phyloP scores from a whole-genome alignment of 2,888 invertebrate genomes.

The Stegophylla sp. region DNA sequence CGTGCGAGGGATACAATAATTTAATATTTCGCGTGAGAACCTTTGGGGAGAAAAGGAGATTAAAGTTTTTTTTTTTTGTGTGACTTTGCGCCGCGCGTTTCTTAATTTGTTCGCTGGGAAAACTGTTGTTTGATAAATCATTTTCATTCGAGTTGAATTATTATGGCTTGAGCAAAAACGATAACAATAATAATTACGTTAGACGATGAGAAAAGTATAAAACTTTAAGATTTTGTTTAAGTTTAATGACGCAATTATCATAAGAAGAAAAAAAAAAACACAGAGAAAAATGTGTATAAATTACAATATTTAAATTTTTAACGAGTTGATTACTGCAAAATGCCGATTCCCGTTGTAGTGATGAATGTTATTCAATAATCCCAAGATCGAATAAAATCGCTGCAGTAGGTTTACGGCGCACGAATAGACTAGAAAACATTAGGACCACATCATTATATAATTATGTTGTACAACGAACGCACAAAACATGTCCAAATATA shows the following conservation, averaged over 20 bases:
- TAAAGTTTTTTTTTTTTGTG: constrained; percentile 15
- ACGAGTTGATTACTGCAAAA: not conserved
- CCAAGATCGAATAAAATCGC: no score
- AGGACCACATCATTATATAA: no score
- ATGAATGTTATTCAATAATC: no score
- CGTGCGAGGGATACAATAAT: not conserved
- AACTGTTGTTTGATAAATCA: constrained; percentile 11
- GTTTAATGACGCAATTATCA: not conserved
- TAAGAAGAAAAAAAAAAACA: not conserved
- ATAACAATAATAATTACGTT: not conserved
- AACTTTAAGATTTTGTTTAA: constrained; percentile 16
- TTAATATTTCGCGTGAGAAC: not conserved
- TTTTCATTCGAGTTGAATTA: constrained; percentile 6
- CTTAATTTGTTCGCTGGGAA: not conserved
- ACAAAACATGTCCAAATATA: no score
- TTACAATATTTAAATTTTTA: not conserved
- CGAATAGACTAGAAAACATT: no score
- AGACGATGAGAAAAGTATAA: constrained; percentile 11
- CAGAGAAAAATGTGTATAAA: no score
- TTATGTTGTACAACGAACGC: no score
- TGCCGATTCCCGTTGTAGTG: no score
- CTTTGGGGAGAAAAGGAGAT: not conserved
- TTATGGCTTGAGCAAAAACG: constrained; percentile 2
- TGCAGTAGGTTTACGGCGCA: no score
- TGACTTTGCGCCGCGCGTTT: not conserved